Conservation (phyloP, 2,797 vertebrate genomes). For the Sarcoramphus papa region DNA sequence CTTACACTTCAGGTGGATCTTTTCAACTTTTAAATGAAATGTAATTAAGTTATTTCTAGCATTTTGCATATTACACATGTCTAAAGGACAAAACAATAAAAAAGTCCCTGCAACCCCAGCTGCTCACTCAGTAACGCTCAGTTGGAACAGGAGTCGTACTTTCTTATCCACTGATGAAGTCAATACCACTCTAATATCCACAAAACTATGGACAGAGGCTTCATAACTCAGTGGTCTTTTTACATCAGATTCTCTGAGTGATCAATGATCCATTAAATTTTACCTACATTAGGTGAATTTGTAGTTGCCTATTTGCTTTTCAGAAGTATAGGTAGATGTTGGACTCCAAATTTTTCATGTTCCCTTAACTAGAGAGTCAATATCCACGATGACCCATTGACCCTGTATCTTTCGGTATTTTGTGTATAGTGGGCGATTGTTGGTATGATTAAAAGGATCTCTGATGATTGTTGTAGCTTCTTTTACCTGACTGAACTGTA, state of each 20-base stretch:
- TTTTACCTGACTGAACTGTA: conserved; percentile 4
- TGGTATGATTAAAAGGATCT: conserved; percentile 8
- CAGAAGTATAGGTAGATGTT: background rate
- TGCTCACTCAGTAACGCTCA: background rate
- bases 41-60: conserved; percentile 31
- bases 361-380: background rate
- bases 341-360: background rate
- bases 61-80: conserved; percentile 6
- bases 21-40: conserved; percentile 31
- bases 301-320: conserved; percentile 21
- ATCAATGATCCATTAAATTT: conserved; percentile 1
- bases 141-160: background rate
- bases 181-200: background rate
- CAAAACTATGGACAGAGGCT: background rate
- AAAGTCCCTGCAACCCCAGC: background rate
- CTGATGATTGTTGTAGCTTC: background rate
- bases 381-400: background rate
- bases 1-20: conserved; percentile 36
- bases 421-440: background rate
- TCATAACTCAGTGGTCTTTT: background rate
- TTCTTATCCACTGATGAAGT: background rate
- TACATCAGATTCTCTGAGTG: background rate
- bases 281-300: conserved; percentile 58
- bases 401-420: background rate
- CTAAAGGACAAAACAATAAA: conserved; percentile 1